Evolutionary conservation across 2,888 invertebrate genomes (phyloP), one percentile per base, ranked within the genome.

Genomic region (Spilosoma lubricipeda): DNA sequence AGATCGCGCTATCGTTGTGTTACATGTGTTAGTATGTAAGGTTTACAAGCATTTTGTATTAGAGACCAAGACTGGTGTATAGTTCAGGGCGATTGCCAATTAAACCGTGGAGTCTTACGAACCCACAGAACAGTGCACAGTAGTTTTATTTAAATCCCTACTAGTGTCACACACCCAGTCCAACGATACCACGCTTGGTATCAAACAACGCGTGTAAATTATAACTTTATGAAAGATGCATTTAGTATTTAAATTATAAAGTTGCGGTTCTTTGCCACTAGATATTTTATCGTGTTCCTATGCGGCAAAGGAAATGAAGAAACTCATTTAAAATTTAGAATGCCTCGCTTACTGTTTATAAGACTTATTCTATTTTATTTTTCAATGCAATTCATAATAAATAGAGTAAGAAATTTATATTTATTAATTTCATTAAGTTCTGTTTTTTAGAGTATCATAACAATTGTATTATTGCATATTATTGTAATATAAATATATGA

Each of bases 241-340:
- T 56, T 69, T 36, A 9, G n/a, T 56, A 69, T 69, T 56, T 69
- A n/a, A 69, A 69, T 69, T n/a, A n/a, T 36, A 56, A 69, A 69
- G 33, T 36, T 18, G 52, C 36, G n/a, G 56, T 33, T 52, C 15
- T 20, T 33, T 27, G 23, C n/a, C 36, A 27, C 68, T 68, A 52
- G 15, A 52, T 23, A 23, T 69, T 56, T 39, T 23, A 56, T 56
- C n/a, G 36, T n/a, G 36, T 36, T 52, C 23, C 13, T 66, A 66
- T 39, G 39, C 69, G 52, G 36, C 52, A 33, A 56, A 56, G 36
- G 69, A 69, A 69, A 52, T 69, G 68, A 36, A 52, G 68, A 52
- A 33, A 36, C 23, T 56, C 36, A 69, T 69, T 69, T 69, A 36
- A 68, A 69, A 69, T 69, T n/a, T 18, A 36, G 36, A 69, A 36